Evolutionary conservation across 2,888 invertebrate genomes (phyloP), one percentile per base, ranked within the genome.

Genomic region (Harpalus rufipes): DNA sequence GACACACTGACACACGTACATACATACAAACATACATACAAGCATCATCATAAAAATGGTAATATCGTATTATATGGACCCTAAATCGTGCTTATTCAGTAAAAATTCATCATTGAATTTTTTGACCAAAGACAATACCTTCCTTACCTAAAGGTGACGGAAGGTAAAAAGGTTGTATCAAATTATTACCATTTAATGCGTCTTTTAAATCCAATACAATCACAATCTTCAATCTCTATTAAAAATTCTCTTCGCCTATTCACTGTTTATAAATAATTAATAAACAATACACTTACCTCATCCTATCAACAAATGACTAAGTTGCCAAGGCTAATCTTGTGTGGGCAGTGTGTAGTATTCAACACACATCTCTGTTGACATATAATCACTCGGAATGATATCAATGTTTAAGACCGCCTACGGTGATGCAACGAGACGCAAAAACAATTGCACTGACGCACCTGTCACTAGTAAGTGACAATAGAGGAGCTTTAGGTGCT

Each of bases 371-470:
- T 18, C 44, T 32, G 39, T 21, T 74, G 72, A 7, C 72, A 72
- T 39, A 16, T 51, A 51, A 51, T 51, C 44, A 51, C 12, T 51
- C 44, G 44, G 12, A 51, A 51, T 51, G 44, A 51, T 51, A 51
- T 51, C 72, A 74, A 7, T 6, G 39, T 10, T 39, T 14, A 16
- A 16, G 56, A 56, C 78, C 78, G 78, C 78, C 78, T 58, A 78
- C 58, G 63, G 63, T 21, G 68, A 68, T 74, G 72, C 72, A 74
- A 51, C 44, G 44, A 74, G 14, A 16, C 16, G 25, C 41, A 41
- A 74, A 74, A 74, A 74, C 72, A 74, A 68, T 74, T 74, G 72
- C 72, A 74, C 68, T 68, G 68, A 39, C 41, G 32, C 14, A 74
- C 16, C 21, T 74, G 72, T 44, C 68, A 68, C 14, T 14, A 6